Conservation (phyloP, 2,797 vertebrate genomes). For the Poliocrania exsul region DNA sequence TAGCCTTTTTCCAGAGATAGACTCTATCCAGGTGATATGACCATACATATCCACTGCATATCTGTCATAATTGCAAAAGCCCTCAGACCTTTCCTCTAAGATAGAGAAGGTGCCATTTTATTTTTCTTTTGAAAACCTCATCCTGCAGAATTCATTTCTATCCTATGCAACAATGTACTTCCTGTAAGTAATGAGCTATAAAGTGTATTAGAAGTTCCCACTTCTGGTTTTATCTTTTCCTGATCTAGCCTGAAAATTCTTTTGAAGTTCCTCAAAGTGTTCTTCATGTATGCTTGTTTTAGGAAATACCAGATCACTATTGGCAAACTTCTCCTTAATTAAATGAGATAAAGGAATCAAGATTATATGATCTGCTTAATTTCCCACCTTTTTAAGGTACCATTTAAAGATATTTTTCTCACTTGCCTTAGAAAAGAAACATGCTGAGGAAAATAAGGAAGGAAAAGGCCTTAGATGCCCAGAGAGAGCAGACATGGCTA, state of each 20-base stretch:
- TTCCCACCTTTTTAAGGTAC: constrained; percentile 11
- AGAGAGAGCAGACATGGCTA: background rate
- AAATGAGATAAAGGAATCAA: constrained; percentile 33
- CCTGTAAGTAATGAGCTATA: constrained; percentile 43
- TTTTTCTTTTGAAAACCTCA: background rate
- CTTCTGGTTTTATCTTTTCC: constrained; percentile 67
- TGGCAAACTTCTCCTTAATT: constrained; percentile 53
- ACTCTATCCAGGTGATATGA: background rate
- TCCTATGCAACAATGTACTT: constrained; percentile 42
- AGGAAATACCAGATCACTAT: constrained; percentile 31
- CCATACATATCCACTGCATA: background rate
- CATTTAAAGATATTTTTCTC: background rate
- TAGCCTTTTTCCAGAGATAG: background rate
- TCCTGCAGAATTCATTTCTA: constrained; percentile 33
- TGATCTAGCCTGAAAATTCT: constrained; percentile 55
- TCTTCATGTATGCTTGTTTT: constrained; percentile 31
- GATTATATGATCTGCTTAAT: background rate
- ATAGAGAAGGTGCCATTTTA: background rate
- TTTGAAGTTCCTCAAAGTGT: constrained; percentile 60
- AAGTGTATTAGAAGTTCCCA: constrained; percentile 54
- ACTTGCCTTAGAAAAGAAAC: background rate
- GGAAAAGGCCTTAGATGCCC: background rate
- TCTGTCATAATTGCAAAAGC: background rate
- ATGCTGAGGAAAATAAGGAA: background rate
- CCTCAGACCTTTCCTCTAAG: background rate